phyloP scores from a whole-genome alignment of 1,140 invertebrate species.

The Apolygus lucorum region DNA sequence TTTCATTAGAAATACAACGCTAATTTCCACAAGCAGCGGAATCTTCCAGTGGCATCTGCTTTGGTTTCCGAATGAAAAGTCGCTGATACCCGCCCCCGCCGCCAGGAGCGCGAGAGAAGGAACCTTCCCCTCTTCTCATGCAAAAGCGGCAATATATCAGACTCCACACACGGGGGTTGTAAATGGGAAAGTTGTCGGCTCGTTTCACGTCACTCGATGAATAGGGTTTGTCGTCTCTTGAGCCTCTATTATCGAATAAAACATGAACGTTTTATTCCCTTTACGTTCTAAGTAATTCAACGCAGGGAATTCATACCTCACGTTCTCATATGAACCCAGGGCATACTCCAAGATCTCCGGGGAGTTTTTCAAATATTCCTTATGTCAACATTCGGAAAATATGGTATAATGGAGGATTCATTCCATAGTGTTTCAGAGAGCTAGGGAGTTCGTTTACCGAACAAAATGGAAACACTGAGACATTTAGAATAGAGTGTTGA shows the following conservation, averaged over 20 bases:
- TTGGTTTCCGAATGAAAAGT: no score
- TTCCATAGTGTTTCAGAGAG: background rate
- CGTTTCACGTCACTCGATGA: slow-evolving; percentile 5
- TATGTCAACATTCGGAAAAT: background rate
- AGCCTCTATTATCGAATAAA: slow-evolving; percentile 15
- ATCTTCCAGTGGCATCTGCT: no score
- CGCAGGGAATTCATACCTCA: background rate
- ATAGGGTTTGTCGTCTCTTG: background rate
- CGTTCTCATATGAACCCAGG: background rate
- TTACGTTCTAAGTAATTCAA: background rate
- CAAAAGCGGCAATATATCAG: background rate
- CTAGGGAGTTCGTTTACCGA: background rate
- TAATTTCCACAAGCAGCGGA: no score
- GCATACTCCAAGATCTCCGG: background rate
- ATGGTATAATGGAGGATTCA: background rate
- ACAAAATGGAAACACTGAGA: background rate
- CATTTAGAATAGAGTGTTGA: no score
- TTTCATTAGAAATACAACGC: no score
- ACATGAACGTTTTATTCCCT: slow-evolving; percentile 15
- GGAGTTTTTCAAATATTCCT: no score
- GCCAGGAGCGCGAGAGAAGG: no score
- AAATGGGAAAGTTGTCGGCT: background rate
- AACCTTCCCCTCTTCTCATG: no score
- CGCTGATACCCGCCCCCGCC: no score
- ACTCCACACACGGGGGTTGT: background rate